These are phyloP conservation scores for Tragelaphus scriptus DNA, from an alignment of 2,113 vertebrate species.

Conservation along the genomic window DNA sequence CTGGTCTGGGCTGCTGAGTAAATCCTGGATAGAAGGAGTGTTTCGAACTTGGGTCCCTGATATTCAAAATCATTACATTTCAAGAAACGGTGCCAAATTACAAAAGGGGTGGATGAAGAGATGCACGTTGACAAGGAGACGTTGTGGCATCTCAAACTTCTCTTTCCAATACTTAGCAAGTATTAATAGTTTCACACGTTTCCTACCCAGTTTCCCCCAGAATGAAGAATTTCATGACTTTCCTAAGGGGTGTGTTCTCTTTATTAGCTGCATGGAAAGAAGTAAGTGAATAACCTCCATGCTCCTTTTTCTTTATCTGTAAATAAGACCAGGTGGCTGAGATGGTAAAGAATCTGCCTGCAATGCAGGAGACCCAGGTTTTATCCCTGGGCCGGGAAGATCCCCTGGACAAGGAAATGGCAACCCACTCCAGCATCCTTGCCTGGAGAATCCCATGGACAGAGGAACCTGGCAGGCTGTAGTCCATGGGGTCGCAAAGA, in stretches of 20 bases:
- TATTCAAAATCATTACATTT: neutral
- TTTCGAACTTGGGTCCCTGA: fast-evolving
- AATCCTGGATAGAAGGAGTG: neutral
- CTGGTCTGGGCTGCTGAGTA: fast-evolving
- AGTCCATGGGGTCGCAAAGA: neutral
- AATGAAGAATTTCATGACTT: neutral
- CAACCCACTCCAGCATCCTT: neutral
- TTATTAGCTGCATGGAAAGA: too few species aligned
- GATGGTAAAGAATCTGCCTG: neutral
- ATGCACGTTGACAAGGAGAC: fast-evolving
- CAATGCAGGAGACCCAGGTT: neutral
- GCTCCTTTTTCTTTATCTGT: neutral
- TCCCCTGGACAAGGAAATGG: neutral
- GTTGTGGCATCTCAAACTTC: too few species aligned
- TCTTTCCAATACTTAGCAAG: neutral
- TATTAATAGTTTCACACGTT: neutral
- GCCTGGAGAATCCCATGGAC: neutral
- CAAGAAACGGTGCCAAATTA: fast-evolving
- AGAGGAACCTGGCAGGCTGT: neutral
- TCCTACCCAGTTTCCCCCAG: neutral
- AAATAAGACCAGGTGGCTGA: neutral
- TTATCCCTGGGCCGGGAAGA: neutral
- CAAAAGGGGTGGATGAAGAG: fast-evolving
- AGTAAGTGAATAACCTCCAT: neutral
- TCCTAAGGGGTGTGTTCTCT: fast-evolving